Conservation (phyloP, 2,888 invertebrate species). For the Parapristionchus giblindavisi region DNA sequence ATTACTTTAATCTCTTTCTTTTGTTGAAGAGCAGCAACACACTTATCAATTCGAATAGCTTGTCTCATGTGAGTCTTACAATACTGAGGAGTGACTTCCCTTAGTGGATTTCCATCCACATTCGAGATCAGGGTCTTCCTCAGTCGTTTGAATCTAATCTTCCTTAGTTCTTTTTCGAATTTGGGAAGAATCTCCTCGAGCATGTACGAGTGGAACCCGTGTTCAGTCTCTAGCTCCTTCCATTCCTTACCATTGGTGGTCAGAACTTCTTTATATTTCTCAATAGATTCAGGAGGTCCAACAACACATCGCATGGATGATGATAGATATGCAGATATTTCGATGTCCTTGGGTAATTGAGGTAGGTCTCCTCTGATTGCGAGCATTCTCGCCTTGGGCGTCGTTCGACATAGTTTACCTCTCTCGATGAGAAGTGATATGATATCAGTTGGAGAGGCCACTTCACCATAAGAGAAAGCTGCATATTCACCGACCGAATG, state of each 20-base stretch:
- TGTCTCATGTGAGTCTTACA: slow-evolving; percentile 51
- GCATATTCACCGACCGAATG: slow-evolving; percentile 66
- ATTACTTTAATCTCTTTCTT: slow-evolving; percentile 44
- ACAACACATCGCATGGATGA: slow-evolving; percentile 45
- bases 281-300: slow-evolving; percentile 44
- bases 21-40: slow-evolving; percentile 45
- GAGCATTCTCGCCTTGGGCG: slow-evolving; percentile 58
- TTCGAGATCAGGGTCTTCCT: slow-evolving; percentile 56
- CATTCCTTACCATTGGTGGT: slow-evolving; percentile 37
- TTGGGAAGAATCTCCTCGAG: slow-evolving; percentile 48
- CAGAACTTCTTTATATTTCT: slow-evolving; percentile 38
- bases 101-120: slow-evolving; percentile 48
- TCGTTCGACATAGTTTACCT: slow-evolving; percentile 48
- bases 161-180: slow-evolving; percentile 42
- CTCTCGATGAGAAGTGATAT: slow-evolving; percentile 49
- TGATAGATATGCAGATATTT: slow-evolving; percentile 55
- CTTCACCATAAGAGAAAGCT: slow-evolving; percentile 49
- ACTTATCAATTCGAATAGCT: slow-evolving; percentile 55
- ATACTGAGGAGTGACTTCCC: slow-evolving; percentile 45
- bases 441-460: slow-evolving; percentile 38
- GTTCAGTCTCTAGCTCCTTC: slow-evolving; percentile 50
- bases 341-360: slow-evolving; percentile 47
- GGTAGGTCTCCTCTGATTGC: slow-evolving; percentile 46
- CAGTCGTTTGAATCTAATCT: slow-evolving; percentile 26
- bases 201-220: slow-evolving; percentile 64